Conservation (phyloP, 37 sponge, comb jelly and placozoan species). For the Theonella swinhoei region DNA sequence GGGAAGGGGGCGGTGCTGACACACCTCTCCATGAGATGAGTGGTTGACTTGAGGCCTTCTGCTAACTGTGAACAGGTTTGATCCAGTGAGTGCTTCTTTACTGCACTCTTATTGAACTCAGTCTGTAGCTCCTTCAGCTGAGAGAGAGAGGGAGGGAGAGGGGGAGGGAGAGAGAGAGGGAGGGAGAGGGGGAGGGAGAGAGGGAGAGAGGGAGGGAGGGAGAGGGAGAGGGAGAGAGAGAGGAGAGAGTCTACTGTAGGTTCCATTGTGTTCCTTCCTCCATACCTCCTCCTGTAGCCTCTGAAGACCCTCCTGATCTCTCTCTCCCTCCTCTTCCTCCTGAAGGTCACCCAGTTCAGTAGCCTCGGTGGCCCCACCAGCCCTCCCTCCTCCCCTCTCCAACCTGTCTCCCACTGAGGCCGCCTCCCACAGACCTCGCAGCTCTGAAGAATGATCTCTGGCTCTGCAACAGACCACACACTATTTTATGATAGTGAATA, state of each 20-base stretch:
- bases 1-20: too few relatives aligned
- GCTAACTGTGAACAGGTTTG: conserved; percentile 58
- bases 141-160: conserved; percentile 18
- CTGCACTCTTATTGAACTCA: conserved; percentile 67
- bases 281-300: conserved; percentile 16
- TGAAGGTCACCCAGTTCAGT: background rate
- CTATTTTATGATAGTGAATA: too few relatives aligned
- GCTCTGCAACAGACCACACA: background rate
- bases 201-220: conserved; percentile 42
- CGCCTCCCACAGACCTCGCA: conserved; percentile 33
- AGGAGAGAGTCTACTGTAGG: too few relatives aligned
- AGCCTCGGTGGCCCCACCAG: background rate
- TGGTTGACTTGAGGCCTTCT: conserved; percentile 71
- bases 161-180: conserved; percentile 34
- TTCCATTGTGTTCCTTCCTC: too few relatives aligned
- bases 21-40: conserved; percentile 72
- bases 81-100: conserved; percentile 74
- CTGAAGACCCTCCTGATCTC: conserved; percentile 21
- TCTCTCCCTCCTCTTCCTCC: too few relatives aligned
- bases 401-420: conserved; percentile 2
- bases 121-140: conserved; percentile 50
- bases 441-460: conserved; percentile 4
- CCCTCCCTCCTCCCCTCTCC: background rate
- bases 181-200: conserved; percentile 34
- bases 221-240: conserved; percentile 17